Evolutionary conservation across 1,140 invertebrate species (phyloP), one percentile per base, ranked within the genome.

Genomic region (Cotesia chilonis): DNA sequence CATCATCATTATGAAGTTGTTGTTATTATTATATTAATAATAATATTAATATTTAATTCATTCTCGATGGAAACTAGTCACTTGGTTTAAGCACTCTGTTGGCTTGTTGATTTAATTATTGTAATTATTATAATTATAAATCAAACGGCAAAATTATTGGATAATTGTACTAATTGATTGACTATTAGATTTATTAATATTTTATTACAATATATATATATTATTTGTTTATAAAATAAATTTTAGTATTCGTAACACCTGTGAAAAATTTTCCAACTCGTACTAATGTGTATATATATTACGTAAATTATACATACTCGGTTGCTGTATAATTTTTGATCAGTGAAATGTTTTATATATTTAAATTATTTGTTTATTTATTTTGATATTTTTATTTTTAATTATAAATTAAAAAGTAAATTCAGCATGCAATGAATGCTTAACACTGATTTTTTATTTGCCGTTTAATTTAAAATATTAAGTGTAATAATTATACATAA

Each of bases 361-460:
- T 38, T 35, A 47, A 64, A 12, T 37, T 64, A 38, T 64, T 64
- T 9, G 28, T 17, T 20, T 61, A 5, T 17, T 61, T 55, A 55
- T 55, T 55, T 55, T n/a, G 1, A n/a, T 17, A 55, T 14, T 12
- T 14, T 14, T 55, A 55, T 55, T 55, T 14, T 3, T 12, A 5
- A 14, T 55, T 55, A 61, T 28, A 61, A 61, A 20, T 60, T 20
- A n/a, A 38, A 37, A 64, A 10, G 20, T 35, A 37, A 35, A 61
- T 61, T 35, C 64, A 63, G 70, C 61, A 71, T 70, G 69, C 60
- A 12, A 47, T 60, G 65, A 68, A 68, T 68, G 71, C 66, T 73
- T 69, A 52, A 47, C 35, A 41, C 20, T 68, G n/a, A 59, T 72
- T 72, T 47, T 47, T 59, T 61, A 41, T 70, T 52, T 70, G 20